Conservation (phyloP, 2,113 vertebrate species). For the Fulmarus glacialis region DNA sequence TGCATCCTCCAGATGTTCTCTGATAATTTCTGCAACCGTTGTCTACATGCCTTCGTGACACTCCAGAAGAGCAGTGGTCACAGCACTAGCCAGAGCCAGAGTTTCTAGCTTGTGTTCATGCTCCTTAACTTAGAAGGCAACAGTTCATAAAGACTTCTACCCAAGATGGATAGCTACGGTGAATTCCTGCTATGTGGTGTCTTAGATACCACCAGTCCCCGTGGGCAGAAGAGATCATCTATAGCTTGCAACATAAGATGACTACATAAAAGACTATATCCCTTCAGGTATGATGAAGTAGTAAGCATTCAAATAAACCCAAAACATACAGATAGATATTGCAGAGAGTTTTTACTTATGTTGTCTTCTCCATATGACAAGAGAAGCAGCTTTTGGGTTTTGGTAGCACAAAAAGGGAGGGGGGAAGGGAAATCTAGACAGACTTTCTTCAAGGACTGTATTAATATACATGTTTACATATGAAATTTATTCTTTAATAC, state of each 20-base stretch:
- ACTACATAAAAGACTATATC: background rate
- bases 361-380: background rate
- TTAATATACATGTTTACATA: background rate
- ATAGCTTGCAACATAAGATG: background rate
- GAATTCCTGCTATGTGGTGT: background rate
- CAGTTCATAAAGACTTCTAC: background rate
- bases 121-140: background rate
- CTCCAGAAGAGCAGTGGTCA: background rate
- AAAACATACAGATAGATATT: background rate
- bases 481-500: background rate
- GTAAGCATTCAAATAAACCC: background rate
- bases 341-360: background rate
- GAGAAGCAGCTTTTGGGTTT: background rate
- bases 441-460: background rate
- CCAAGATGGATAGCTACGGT: background rate
- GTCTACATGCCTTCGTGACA: background rate
- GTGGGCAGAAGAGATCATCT: background rate
- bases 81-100: background rate
- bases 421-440: background rate
- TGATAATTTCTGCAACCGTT: background rate
- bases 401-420: background rate
- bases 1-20: background rate
- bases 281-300: background rate
- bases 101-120: background rate
- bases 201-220: background rate